A percentile compares a stretch with the other conserved stretches of the same genome.
phyloP scores from a whole-genome alignment of 1,140 invertebrate genomes.

The Zaprionus davidi region DNA sequence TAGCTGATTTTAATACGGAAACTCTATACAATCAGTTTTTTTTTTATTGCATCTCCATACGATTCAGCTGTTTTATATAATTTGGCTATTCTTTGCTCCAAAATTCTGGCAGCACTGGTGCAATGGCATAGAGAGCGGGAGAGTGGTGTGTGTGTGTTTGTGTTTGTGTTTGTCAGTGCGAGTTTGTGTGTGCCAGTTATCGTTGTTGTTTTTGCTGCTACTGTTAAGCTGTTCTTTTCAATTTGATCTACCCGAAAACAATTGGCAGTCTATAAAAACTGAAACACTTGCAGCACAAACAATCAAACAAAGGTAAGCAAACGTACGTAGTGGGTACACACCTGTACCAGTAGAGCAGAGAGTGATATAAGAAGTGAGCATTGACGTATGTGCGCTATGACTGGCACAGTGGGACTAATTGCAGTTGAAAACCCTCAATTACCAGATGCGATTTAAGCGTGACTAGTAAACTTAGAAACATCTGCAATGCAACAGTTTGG shows the following conservation, averaged over 20 bases:
- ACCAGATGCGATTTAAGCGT: neutral
- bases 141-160: conserved; percentile 1
- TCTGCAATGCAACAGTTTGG: conserved; percentile 28
- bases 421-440: conserved; percentile 22
- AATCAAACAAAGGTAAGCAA: conserved; percentile 2
- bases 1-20: too few relatives aligned
- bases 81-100: too few relatives aligned
- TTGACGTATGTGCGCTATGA: conserved; percentile 36
- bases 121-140: neutral
- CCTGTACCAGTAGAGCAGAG: conserved; percentile 13
- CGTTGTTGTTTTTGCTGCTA: conserved; percentile 36
- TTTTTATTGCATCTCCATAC: too few relatives aligned
- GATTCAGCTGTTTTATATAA: too few relatives aligned
- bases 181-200: conserved; percentile 44
- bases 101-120: too few relatives aligned
- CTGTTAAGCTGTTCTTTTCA: conserved; percentile 56
- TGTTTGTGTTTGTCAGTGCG: conserved; percentile 27
- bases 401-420: conserved; percentile 42
- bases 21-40: too few relatives aligned
- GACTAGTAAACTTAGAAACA: conserved; percentile 1
- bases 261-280: conserved; percentile 44
- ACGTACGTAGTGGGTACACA: conserved; percentile 8
- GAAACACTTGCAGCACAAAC: conserved; percentile 47
- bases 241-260: conserved; percentile 53
- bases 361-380: conserved; percentile 25